Conservation (phyloP, 2,888 invertebrate genomes). For the Cheiracanthium punctorium region DNA sequence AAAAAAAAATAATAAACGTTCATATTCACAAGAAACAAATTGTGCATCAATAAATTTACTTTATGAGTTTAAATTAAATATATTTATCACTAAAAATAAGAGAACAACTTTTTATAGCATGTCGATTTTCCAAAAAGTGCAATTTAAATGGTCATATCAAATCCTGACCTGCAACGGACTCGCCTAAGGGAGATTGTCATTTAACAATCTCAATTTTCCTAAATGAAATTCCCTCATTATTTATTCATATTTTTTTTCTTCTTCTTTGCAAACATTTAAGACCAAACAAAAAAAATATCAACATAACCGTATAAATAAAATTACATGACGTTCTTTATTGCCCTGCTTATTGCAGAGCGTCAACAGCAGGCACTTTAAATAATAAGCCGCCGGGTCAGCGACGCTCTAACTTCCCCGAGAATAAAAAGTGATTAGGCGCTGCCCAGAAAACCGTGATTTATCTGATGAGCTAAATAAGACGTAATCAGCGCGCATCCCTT, state of each 20-base stretch:
- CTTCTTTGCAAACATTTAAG: too few relatives aligned
- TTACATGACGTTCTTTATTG: slow-evolving; percentile 62
- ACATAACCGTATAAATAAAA: slow-evolving; percentile 37
- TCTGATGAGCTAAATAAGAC: slow-evolving; percentile 62
- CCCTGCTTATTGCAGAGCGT: slow-evolving; percentile 26
- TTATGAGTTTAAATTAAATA: not conserved
- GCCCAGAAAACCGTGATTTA: slow-evolving; percentile 52
- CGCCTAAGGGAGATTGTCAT: not conserved
- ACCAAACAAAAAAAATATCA: too few relatives aligned
- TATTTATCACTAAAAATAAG: not conserved
- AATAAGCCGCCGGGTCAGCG: slow-evolving; percentile 59
- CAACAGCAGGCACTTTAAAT: slow-evolving; percentile 40
- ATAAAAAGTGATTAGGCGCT: slow-evolving; percentile 42
- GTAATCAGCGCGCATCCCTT: slow-evolving; percentile 30
- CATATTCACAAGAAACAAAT: too few relatives aligned
- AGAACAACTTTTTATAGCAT: not conserved
- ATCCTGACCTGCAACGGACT: not conserved
- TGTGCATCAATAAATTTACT: not conserved
- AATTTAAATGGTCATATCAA: not conserved
- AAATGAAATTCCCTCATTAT: not conserved
- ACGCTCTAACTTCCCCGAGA: slow-evolving; percentile 31
- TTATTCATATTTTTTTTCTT: not conserved
- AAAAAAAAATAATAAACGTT: too few relatives aligned
- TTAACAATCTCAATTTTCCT: not conserved
- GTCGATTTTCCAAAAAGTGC: not conserved